Percentiles rank a stretch among this genome's conserved stretches.
These are phyloP conservation scores for Brachionus rubens DNA, from an alignment of 1,140 invertebrate genomes.

Conservation along the genomic window DNA sequence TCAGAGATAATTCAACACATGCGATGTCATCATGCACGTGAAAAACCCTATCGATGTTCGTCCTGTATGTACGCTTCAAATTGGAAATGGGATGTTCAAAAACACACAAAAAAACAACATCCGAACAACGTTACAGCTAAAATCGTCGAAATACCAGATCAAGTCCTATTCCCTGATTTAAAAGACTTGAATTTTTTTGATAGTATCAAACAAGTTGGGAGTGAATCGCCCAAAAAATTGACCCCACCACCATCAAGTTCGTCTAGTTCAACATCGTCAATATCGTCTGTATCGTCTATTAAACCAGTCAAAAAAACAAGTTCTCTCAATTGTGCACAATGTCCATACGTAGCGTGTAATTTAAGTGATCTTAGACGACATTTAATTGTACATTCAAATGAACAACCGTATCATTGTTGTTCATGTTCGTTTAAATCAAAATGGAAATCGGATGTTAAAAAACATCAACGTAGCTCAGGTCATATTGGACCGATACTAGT, in stretches of 20 bases:
- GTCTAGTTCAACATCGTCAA: constrained; percentile 7
- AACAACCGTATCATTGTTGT: constrained; percentile 57
- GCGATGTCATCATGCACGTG: constrained; percentile 59
- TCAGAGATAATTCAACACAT: constrained; percentile 61
- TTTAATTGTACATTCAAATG: constrained; percentile 56
- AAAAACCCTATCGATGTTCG: constrained; percentile 59
- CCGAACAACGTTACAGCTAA: constrained; percentile 33
- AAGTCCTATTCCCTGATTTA: constrained; percentile 40
- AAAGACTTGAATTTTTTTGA: constrained; percentile 45
- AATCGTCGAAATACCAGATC: constrained; percentile 46
- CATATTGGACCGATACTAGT: constrained; percentile 45
- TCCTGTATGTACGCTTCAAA: constrained; percentile 58
- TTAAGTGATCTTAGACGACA: constrained; percentile 57
- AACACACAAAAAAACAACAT: constrained; percentile 43
- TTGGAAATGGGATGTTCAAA: constrained; percentile 61
- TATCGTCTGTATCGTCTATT: neutral
- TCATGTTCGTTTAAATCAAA: constrained; percentile 56
- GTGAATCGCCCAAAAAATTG: neutral
- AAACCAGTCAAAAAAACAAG: neutral
- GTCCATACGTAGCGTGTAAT: constrained; percentile 56
- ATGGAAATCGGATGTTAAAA: constrained; percentile 60
- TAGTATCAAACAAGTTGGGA: neutral
- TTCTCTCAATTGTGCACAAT: constrained; percentile 52
- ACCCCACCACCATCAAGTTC: constrained; percentile 25
- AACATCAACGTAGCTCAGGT: constrained; percentile 55